A percentile compares a stretch with the other conserved stretches of the same genome.
These are phyloP conservation scores for Turnix velox DNA, from an alignment of 2,113 vertebrate genomes.

Conservation along the genomic window DNA sequence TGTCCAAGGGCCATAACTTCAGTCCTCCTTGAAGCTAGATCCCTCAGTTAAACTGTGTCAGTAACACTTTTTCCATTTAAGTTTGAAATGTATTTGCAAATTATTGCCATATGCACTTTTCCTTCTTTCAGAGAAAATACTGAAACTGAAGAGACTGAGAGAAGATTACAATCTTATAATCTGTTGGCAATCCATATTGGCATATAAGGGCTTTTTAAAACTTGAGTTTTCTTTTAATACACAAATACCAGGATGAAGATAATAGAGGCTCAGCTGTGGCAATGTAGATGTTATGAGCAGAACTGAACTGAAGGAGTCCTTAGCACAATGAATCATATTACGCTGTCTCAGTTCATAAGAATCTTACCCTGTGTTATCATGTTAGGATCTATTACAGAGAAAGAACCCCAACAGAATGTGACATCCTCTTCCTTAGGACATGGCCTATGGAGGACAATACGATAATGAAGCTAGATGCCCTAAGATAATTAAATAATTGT, in stretches of 20 bases:
- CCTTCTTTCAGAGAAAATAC: not conserved
- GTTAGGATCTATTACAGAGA: not conserved
- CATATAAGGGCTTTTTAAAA: fast-evolving
- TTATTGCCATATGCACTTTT: not conserved
- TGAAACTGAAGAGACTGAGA: not conserved
- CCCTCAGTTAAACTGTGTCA: not conserved
- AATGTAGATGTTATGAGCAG: not conserved
- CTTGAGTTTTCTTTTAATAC: not conserved
- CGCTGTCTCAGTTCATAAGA: not conserved
- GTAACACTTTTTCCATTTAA: not conserved
- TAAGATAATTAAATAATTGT: not conserved
- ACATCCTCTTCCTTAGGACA: not conserved
- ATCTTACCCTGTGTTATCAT: not conserved
- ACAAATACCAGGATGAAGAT: not conserved
- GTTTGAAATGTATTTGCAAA: not conserved
- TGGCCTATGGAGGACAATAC: no score
- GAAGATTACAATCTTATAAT: not conserved
- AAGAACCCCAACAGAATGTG: not conserved
- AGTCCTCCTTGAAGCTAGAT: not conserved
- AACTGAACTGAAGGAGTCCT: not conserved
- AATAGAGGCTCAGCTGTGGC: not conserved
- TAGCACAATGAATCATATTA: fast-evolving
- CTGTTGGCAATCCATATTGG: not conserved
- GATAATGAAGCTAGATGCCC: not conserved
- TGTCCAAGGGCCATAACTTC: not conserved